phyloP scores from a whole-genome alignment of 2,113 vertebrate species.

The Zosterops hypoxanthus region DNA sequence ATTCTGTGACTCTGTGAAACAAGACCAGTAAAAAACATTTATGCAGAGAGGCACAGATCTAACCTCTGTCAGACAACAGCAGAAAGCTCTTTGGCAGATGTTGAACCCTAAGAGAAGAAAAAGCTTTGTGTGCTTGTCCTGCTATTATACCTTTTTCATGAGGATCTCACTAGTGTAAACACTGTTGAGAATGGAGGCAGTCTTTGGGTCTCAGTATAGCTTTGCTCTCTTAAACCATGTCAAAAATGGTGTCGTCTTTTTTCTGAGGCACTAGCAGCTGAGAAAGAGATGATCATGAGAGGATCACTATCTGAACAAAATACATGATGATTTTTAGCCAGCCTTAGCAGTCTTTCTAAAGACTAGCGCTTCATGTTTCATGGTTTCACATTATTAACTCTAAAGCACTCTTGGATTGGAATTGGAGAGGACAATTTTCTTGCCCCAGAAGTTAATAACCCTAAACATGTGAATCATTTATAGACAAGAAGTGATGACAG shows the following conservation, averaged over 20 bases:
- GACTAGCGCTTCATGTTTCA: not conserved
- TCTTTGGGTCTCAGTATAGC: not conserved
- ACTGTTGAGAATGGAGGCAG: not conserved
- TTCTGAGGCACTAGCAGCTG: not conserved
- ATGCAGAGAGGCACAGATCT: not conserved
- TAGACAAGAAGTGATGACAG: not conserved
- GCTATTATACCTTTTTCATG: not conserved
- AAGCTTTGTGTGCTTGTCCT: not conserved
- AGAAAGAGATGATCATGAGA: not conserved
- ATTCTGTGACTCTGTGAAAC: not conserved
- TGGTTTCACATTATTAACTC: not conserved
- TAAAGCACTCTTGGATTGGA: not conserved
- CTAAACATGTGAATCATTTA: not conserved
- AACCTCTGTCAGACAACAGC: not conserved
- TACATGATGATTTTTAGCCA: not conserved
- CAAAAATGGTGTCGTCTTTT: not conserved
- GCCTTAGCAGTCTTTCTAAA: not conserved
- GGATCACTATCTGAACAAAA: not conserved
- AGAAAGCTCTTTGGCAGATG: not conserved
- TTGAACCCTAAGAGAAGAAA: not conserved
- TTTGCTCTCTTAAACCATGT: not conserved
- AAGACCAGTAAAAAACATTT: not conserved
- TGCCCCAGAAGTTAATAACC: not conserved
- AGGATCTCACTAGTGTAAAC: not conserved
- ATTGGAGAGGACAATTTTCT: not conserved